These are phyloP conservation scores for Oeneis ivallda DNA, from an alignment of 2,888 invertebrate species.

Conservation along the genomic window DNA sequence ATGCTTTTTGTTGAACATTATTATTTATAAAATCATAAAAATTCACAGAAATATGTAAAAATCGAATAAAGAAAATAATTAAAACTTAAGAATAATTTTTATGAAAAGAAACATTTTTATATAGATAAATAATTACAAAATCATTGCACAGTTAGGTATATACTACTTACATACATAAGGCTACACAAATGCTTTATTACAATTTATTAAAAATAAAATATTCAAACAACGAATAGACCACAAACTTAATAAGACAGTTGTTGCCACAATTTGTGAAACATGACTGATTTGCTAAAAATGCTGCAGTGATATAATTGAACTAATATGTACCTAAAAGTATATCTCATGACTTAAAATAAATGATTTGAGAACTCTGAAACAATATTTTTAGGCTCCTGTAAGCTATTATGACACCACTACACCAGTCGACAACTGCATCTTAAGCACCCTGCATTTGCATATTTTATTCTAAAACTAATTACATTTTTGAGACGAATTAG, in stretches of 20 bases:
- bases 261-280: too few species aligned
- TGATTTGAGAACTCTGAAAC: neutral
- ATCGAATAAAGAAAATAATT: conserved; percentile 4
- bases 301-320: neutral
- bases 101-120: neutral
- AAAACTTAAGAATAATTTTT: conserved; percentile 4
- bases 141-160: conserved; percentile 4
- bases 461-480: neutral
- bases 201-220: neutral
- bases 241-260: neutral
- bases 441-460: conserved; percentile 6
- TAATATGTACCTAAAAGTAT: neutral
- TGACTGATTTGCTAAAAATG: neutral
- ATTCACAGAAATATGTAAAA: conserved; percentile 13
- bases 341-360: neutral
- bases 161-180: neutral
- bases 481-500: conserved; percentile 9
- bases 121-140: conserved; percentile 13
- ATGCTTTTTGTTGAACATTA: conserved; percentile 7
- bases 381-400: neutral
- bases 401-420: conserved; percentile 2
- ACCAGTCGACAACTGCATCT: conserved; percentile 3
- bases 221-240: neutral
- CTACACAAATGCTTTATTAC: neutral
- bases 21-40: conserved; percentile 10